Evolutionary conservation across 64 coral and sea anemone genomes (phyloP).

Genomic region (Astreopora myriophthalma): DNA sequence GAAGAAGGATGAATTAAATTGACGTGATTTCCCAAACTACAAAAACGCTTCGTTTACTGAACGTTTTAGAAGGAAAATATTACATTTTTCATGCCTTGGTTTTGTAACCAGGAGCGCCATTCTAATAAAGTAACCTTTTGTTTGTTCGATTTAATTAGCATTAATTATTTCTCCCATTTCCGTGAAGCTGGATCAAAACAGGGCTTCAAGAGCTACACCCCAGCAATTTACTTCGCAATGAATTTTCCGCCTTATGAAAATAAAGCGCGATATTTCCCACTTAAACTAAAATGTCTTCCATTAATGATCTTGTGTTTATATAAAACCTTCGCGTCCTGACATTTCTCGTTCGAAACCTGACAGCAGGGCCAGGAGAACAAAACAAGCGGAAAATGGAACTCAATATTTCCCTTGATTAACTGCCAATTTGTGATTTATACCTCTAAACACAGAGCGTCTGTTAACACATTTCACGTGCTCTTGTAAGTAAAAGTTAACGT

Average conservation of each 20-base stretch:
- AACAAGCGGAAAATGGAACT: not conserved
- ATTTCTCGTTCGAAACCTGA: not conserved
- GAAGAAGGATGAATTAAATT: no score
- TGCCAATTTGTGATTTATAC: not conserved
- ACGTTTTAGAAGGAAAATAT: slow-evolving; percentile 3
- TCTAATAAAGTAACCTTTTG: slow-evolving; percentile 19
- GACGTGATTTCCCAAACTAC: not conserved
- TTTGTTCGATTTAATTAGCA: slow-evolving; percentile 28
- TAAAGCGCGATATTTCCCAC: not conserved
- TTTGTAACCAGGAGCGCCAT: not conserved
- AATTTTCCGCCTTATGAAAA: not conserved
- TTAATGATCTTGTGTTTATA: not conserved
- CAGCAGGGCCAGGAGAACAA: not conserved
- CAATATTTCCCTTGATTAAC: not conserved
- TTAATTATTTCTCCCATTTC: not conserved
- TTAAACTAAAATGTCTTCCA: not conserved
- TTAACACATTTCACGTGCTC: not conserved
- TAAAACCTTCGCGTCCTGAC: not conserved
- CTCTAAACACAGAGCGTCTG: not conserved
- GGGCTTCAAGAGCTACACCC: not conserved
- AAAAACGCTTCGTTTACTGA: not conserved
- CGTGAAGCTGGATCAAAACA: not conserved
- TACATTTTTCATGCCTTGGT: slow-evolving; percentile 16
- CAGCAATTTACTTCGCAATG: not conserved
- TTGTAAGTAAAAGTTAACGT: not conserved